phyloP scores from a whole-genome alignment of 2,888 invertebrate species.

The Pristionchus japonicus region DNA sequence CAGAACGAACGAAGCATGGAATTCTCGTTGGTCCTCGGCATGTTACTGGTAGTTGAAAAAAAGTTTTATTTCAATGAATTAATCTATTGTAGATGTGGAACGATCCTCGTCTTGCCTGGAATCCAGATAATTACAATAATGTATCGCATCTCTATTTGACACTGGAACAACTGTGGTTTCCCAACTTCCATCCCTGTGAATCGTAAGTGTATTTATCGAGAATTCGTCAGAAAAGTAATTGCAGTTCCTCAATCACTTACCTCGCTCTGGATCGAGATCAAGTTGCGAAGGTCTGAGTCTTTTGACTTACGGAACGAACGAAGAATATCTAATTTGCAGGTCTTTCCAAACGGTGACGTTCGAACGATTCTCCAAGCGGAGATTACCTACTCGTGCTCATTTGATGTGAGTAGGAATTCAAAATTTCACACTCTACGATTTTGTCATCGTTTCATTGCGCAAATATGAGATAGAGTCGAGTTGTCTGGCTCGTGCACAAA shows the following conservation, averaged over 20 bases:
- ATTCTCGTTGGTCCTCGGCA: not conserved
- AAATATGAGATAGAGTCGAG: too few species aligned
- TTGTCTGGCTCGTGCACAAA: too few species aligned
- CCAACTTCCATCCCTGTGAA: conserved; percentile 22
- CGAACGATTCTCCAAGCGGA: conserved; percentile 12
- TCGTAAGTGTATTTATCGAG: not conserved
- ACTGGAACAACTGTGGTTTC: conserved; percentile 14
- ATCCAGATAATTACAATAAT: not conserved
- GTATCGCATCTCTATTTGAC: not conserved
- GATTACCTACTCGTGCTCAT: conserved; percentile 10
- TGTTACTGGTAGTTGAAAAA: not conserved
- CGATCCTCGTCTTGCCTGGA: not conserved
- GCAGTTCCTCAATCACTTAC: not conserved
- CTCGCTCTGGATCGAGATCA: not conserved
- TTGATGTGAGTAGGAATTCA: not conserved
- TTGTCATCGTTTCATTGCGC: too few species aligned
- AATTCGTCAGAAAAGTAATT: not conserved
- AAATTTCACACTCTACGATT: not conserved
- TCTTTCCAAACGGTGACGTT: not conserved
- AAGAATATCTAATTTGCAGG: not conserved
- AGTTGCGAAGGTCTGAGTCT: not conserved
- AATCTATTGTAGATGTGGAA: not conserved
- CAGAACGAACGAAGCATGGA: conserved; percentile 26
- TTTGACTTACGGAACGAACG: not conserved
- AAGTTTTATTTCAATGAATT: not conserved